Evolutionary conservation across 2,113 vertebrate species (phyloP).

Genomic region (Lipophrys pholis): DNA sequence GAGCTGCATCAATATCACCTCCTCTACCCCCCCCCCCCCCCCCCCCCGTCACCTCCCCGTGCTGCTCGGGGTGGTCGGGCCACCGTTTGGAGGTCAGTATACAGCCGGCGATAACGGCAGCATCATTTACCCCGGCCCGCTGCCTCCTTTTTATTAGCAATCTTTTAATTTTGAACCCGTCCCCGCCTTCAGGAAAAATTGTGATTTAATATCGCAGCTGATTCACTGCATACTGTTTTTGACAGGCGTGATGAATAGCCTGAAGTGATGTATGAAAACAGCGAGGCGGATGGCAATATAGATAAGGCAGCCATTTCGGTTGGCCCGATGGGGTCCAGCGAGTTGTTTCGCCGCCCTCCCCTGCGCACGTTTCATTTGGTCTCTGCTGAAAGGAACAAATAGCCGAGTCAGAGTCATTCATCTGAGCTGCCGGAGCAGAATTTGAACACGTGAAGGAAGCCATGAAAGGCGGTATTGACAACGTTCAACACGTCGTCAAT

Average conservation of each 20-base stretch:
- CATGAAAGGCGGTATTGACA: slow-evolving; percentile 27
- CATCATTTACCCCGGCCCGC: slow-evolving; percentile 81
- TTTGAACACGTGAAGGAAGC: slow-evolving; percentile 56
- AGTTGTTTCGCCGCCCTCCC: slow-evolving; percentile 55
- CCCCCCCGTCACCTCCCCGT: slow-evolving; percentile 76
- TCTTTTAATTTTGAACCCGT: slow-evolving; percentile 84
- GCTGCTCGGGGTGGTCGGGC: slow-evolving; percentile 77
- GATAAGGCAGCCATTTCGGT: slow-evolving; percentile 82
- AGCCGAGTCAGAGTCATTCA: slow-evolving; percentile 65
- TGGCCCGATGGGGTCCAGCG: slow-evolving; percentile 73
- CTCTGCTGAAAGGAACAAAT: slow-evolving; percentile 76
- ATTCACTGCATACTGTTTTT: slow-evolving; percentile 83
- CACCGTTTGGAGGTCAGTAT: slow-evolving; percentile 89
- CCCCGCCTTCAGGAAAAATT: slow-evolving; percentile 77
- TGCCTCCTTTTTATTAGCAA: slow-evolving; percentile 83
- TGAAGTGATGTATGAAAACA: slow-evolving; percentile 86
- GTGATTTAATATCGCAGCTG: slow-evolving; percentile 84
- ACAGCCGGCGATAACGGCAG: slow-evolving; percentile 77
- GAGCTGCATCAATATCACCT: slow-evolving; percentile 88
- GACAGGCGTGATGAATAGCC: slow-evolving; percentile 85
- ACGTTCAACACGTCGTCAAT: too few relatives aligned
- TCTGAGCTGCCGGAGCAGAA: slow-evolving; percentile 53
- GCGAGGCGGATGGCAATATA: slow-evolving; percentile 85
- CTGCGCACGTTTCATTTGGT: slow-evolving; percentile 79
- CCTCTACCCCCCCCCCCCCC: slow-evolving; percentile 57